These are phyloP conservation scores for Oryzias javanicus DNA, from an alignment of 2,113 vertebrate species.

Conservation along the genomic window DNA sequence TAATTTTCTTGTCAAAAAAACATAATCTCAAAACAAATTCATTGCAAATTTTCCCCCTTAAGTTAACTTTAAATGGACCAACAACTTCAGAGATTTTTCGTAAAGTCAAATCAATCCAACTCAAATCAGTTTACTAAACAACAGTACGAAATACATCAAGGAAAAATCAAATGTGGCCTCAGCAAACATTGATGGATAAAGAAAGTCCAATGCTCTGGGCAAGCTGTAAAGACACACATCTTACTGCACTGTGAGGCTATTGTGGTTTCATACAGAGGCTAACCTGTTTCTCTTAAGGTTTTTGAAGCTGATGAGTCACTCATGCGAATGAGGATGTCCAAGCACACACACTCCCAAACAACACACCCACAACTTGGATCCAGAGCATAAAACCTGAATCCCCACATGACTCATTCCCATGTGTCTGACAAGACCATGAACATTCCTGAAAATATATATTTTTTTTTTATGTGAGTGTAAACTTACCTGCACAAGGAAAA, in stretches of 20 bases:
- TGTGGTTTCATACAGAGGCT: constrained; percentile 28
- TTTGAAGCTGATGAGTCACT: constrained; percentile 38
- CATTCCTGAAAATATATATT: neutral
- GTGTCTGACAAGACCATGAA: neutral
- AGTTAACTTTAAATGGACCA: constrained; percentile 38
- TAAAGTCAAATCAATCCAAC: constrained; percentile 9
- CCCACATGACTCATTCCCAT: constrained; percentile 9
- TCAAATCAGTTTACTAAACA: constrained; percentile 40
- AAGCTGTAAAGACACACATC: constrained; percentile 18
- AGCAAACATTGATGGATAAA: constrained; percentile 26
- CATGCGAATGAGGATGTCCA: neutral
- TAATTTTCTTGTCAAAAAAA: constrained; percentile 1
- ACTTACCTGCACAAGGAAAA: constrained; percentile 98
- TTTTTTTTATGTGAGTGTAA: constrained; percentile 13
- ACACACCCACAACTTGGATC: neutral
- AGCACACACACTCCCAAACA: neutral
- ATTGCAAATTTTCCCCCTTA: neutral
- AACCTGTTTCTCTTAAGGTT: constrained; percentile 19
- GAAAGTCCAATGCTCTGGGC: constrained; percentile 31
- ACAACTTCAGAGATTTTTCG: constrained; percentile 26
- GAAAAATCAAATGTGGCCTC: constrained; percentile 40
- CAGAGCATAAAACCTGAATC: constrained; percentile 17
- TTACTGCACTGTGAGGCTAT: constrained; percentile 30
- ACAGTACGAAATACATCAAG: constrained; percentile 37
- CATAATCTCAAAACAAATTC: neutral